Evolutionary conservation across 2,113 vertebrate species (phyloP), one percentile per base, ranked within the genome.

Genomic region (Nerophis lumbriciformis): DNA sequence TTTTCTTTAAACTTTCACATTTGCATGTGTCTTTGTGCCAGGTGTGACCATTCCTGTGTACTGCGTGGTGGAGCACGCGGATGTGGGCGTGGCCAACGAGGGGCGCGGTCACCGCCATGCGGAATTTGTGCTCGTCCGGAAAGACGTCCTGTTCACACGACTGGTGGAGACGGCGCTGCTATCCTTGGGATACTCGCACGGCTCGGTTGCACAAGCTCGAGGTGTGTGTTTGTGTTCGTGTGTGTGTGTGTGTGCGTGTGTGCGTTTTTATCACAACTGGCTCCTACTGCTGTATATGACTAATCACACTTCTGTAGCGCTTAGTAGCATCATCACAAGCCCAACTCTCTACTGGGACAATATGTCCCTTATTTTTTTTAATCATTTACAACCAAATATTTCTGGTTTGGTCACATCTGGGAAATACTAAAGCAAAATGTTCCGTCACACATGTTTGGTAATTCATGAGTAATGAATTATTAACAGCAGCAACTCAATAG

Each of bases 11-110:
- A 28, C 28, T 28, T 28, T 28, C 28, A 11, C 10, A 12, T 39
- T 45, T 45, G 4, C 42, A 45, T 45, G 9, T 45, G 42, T 42
- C 10, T 19, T 10, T 47, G 45, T 47, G 45, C 35, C 47, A 99
- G 96, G 97, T 84, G 90, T 97, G 89, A 97, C 96, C 94, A 96
- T 99, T 81, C 97, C 97, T 28, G 96, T 99, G 75, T 99, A 98
- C 88, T 99, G 97, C 56, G 94, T 99, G 88, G 96, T 99, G 90
- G 97, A 99, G 89, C 95, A 98, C 90, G 83, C 91, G 52, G 97
- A 98, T 0, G 87, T 91, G 63, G 93, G 92, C 68, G 86, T 91
- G 10, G 96, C 97, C 58, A 95, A 96, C 73, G 93, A 90, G 49
- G 83, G 95, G 61, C 96, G 98, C 84, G 95, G 98, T 80, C 96